These are phyloP conservation scores for Pachyramphus minor DNA, from an alignment of 2,113 vertebrate species.

Conservation along the genomic window DNA sequence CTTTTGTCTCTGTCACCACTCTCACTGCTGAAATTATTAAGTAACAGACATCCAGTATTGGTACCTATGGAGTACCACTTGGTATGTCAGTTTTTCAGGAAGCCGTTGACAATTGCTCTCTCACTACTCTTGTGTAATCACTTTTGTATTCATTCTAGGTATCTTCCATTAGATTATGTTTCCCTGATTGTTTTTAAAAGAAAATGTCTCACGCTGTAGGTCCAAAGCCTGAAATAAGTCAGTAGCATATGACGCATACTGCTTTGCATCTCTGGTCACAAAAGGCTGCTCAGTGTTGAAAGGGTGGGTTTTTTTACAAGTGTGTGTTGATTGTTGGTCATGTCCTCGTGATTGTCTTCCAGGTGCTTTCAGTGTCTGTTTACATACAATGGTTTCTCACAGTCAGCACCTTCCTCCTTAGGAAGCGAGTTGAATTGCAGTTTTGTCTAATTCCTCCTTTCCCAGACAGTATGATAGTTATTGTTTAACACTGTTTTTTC, in stretches of 20 bases:
- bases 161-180: not conserved
- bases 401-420: not conserved
- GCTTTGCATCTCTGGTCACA: not conserved
- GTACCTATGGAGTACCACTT: not conserved
- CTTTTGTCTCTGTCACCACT: not conserved
- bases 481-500: not conserved
- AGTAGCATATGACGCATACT: rapidly evolving
- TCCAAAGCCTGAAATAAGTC: not conserved
- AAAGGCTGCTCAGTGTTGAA: not conserved
- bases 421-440: not conserved
- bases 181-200: not conserved
- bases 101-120: not conserved
- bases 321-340: not conserved
- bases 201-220: not conserved
- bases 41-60: not conserved
- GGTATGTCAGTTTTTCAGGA: not conserved
- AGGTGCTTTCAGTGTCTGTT: not conserved
- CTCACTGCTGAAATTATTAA: not conserved
- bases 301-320: not conserved
- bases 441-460: conserved; percentile 21
- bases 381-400: not conserved
- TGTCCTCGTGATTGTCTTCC: not conserved
- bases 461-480: not conserved
- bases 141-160: not conserved
- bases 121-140: not conserved